These are phyloP conservation scores for Orthosia cruda DNA, from an alignment of 2,888 invertebrate species.

Conservation along the genomic window DNA sequence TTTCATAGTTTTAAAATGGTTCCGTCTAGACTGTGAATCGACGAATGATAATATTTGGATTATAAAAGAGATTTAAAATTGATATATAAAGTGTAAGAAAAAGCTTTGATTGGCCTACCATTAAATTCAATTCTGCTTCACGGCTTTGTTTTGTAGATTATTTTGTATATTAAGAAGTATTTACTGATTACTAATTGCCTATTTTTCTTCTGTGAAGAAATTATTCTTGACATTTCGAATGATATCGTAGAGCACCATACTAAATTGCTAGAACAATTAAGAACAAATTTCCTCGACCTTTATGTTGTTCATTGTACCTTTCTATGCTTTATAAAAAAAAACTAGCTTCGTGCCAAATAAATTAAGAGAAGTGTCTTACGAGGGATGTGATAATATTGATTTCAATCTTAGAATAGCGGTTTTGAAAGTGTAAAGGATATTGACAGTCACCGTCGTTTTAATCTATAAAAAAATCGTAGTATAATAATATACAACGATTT, in stretches of 20 bases:
- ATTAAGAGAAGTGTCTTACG: constrained; percentile 4
- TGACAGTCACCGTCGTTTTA: not conserved
- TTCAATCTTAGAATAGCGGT: not conserved
- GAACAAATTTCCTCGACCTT: no score
- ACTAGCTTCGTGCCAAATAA: constrained; percentile 31
- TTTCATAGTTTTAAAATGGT: constrained; percentile 34
- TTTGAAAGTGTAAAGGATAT: not conserved
- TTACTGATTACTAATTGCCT: constrained; percentile 11
- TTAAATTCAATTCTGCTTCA: constrained; percentile 7
- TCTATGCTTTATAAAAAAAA: not conserved
- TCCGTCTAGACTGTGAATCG: constrained; percentile 28
- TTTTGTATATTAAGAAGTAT: constrained; percentile 4
- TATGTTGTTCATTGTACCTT: no score
- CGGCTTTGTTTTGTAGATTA: constrained; percentile 1
- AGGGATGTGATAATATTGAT: not conserved
- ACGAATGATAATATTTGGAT: constrained; percentile 35
- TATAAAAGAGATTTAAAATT: constrained; percentile 12
- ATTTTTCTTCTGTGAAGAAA: constrained; percentile 39
- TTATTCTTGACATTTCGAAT: constrained; percentile 19
- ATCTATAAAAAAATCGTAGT: no score
- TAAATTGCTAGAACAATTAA: no score
- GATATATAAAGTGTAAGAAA: constrained; percentile 40
- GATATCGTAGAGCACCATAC: no score
- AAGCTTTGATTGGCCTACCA: constrained; percentile 27
- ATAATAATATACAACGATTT: no score